phyloP scores from a whole-genome alignment of 2,888 invertebrate genomes.

The Drosophila parthenogenetica region DNA sequence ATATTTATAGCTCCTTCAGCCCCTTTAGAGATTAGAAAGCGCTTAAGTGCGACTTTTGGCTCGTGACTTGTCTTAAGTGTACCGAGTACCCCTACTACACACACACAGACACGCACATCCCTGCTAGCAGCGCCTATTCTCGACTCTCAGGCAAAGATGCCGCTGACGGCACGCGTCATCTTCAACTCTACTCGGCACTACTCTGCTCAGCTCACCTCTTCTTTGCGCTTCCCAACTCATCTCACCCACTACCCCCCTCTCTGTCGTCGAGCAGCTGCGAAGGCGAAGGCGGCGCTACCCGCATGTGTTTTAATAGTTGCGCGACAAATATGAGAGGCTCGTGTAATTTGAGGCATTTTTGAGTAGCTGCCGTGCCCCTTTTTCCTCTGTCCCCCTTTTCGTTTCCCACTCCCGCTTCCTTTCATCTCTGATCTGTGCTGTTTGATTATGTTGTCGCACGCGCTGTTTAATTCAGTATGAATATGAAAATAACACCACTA shows the following conservation, averaged over 20 bases:
- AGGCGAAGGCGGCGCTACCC: constrained; percentile 40
- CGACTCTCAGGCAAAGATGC: constrained; percentile 37
- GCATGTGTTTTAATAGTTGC: constrained; percentile 73
- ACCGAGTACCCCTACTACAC: constrained; percentile 18
- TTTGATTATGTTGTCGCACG: constrained; percentile 84
- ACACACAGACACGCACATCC: background rate
- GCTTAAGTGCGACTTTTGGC: constrained; percentile 82
- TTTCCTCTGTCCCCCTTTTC: background rate
- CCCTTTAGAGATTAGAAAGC: constrained; percentile 75
- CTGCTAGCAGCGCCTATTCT: constrained; percentile 36
- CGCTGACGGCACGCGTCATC: constrained; percentile 62
- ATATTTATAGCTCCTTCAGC: constrained; percentile 70
- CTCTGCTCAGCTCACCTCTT: background rate
- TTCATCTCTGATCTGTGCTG: constrained; percentile 49
- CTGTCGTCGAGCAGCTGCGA: background rate
- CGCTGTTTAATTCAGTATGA: constrained; percentile 81
- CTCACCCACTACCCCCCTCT: background rate
- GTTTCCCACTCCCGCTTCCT: background rate
- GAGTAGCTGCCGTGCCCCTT: constrained; percentile 36
- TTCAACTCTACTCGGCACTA: constrained; percentile 16
- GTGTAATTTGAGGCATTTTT: constrained; percentile 74
- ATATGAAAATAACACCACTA: constrained; percentile 69
- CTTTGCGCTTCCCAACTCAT: background rate
- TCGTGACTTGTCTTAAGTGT: constrained; percentile 82
- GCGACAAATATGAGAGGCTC: constrained; percentile 58